Conservation (phyloP, 92 coral and sea anemone genomes). For the Ricordea florida region DNA sequence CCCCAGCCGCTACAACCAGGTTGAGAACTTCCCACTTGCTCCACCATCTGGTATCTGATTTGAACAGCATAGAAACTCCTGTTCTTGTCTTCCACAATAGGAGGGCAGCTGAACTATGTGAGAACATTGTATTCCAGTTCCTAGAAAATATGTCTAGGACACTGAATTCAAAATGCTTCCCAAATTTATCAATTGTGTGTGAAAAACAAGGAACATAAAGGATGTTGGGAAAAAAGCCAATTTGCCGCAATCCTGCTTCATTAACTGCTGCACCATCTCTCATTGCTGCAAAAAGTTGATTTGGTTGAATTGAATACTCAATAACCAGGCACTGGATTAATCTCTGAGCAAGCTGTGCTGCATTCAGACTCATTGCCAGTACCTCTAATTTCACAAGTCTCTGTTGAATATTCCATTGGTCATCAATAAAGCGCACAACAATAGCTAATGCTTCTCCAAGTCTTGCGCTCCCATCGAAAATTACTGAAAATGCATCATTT, state of each 20-base stretch:
- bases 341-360: constrained; percentile 55
- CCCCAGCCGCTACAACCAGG: too few relatives aligned
- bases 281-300: constrained; percentile 65
- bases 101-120: too few relatives aligned
- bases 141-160: too few relatives aligned
- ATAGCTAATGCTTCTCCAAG: constrained; percentile 68
- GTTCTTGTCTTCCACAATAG: too few relatives aligned
- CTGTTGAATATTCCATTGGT: constrained; percentile 57
- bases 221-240: too few relatives aligned
- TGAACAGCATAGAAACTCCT: too few relatives aligned
- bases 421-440: constrained; percentile 54
- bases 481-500: constrained; percentile 60
- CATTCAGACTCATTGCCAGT: constrained; percentile 53
- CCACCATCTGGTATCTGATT: too few relatives aligned
- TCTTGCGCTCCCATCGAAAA: constrained; percentile 70
- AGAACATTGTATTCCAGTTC: too few relatives aligned
- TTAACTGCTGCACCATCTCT: constrained; percentile 74
- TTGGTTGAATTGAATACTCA: constrained; percentile 48
- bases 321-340: constrained; percentile 66
- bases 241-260: constrained; percentile 66
- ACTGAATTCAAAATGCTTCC: too few relatives aligned
- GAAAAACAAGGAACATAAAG: too few relatives aligned
- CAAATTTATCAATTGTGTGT: too few relatives aligned
- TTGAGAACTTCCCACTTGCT: too few relatives aligned
- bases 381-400: constrained; percentile 59